A percentile compares a stretch with the other conserved stretches of the same genome.
Evolutionary conservation across 2,888 invertebrate genomes (phyloP).

Genomic region (Penaeus monodon): DNA sequence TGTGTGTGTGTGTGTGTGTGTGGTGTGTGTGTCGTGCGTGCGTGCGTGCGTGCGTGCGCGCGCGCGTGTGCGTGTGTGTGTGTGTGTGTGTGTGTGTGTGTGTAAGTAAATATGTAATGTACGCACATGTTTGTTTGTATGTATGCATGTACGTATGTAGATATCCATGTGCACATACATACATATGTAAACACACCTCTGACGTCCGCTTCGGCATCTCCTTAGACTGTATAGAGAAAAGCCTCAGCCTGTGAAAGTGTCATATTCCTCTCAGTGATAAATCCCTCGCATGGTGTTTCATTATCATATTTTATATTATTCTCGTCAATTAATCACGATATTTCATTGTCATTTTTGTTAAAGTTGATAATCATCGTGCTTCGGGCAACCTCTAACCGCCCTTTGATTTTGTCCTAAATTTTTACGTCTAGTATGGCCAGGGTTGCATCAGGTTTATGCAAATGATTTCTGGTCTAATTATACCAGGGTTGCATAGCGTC

Average conservation of each 20-base stretch:
- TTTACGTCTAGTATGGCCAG: no score
- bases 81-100: background rate
- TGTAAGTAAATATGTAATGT: conserved; percentile 32
- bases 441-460: no score
- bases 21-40: no score
- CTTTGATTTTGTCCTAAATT: no score
- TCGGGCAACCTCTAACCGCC: no score
- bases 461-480: no score
- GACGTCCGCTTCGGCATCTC: no score
- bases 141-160: conserved; percentile 13
- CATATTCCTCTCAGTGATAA: conserved; percentile 46
- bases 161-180: conserved; percentile 6
- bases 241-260: background rate
- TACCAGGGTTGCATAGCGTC: no score
- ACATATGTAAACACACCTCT: background rate
- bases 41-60: no score
- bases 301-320: background rate
- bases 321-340: background rate
- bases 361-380: no score
- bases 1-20: no score
- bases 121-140: conserved; percentile 24
- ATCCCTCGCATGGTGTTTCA: conserved; percentile 42
- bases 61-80: background rate
- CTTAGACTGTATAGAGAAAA: no score
- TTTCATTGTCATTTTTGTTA: background rate